Base-by-base conservation (phyloP, 2,888 invertebrate genomes). In the Coecobrya sp. region DNA sequence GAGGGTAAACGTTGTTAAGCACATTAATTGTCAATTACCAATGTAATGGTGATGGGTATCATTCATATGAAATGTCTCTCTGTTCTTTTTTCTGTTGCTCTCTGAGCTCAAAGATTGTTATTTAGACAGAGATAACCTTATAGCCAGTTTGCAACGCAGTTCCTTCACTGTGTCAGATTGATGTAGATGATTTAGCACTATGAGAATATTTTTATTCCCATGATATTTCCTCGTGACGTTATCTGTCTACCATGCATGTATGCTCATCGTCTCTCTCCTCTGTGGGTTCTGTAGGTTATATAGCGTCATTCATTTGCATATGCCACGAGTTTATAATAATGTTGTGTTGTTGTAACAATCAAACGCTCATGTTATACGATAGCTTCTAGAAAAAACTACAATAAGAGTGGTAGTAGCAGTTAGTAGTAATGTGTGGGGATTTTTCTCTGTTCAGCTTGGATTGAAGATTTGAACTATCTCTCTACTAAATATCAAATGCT, bases 291-390 rank as follows among this genome's bases (percentile, higher is more conserved):
- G 36, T 36, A 36, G 36, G 36, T 36, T 36, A 36, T 36, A 36
- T 86, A 86, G 86, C 86, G 59, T 70, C 86, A 86, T 76, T 70
- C 86, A 86, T 76, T 86, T 86, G 86, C 86, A 36, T 36, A 86
- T 86, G 86, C 36, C 86, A 86, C 42, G 49, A 19, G 42, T 36
- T 19, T 30, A 1, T 59, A 1, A 8, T 68, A 30, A 1, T 16
- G 59, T 65, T 25, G 22, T 62, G 25, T 36, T 70, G 19, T 36
- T 70, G 70, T 19, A 70, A 70, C 42, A 42, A 42, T 42, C 36
- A 70, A 70, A 70, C 70, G 36, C 36, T 70, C 68, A 36, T 70
- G 19, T 13, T 36, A 30, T 70, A 19, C 65, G 25, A 19, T 27
- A 25, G 65, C 65, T 42, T 42, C 42, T 68, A 68, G 16, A 30